Percentiles rank a stretch among this genome's conserved stretches.
Evolutionary conservation across 2,113 vertebrate genomes (phyloP).

Genomic region (Scomber scombrus): DNA sequence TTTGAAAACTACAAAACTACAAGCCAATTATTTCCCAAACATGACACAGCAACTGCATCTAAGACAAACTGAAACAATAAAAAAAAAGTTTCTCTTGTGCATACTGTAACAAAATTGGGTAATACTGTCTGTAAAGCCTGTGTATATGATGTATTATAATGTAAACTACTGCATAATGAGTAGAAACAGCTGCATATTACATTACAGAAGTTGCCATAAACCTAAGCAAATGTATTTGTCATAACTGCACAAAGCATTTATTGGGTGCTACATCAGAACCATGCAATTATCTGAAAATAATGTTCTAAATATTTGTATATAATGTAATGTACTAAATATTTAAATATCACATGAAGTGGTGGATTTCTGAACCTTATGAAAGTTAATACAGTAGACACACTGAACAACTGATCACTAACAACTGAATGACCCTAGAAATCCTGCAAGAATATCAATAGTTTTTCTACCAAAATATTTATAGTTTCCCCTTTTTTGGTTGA

Average conservation of each 20-base stretch:
- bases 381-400: no score
- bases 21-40: conserved; percentile 36
- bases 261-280: no score
- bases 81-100: conserved; percentile 7
- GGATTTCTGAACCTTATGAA: no score
- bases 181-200: conserved; percentile 9
- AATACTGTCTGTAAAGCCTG: conserved; percentile 2
- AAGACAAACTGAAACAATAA: conserved; percentile 35
- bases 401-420: no score
- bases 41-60: conserved; percentile 18
- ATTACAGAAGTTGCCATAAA: not conserved
- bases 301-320: not conserved
- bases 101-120: conserved; percentile 12
- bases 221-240: no score
- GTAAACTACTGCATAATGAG: not conserved
- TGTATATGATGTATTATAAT: conserved; percentile 17
- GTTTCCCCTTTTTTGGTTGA: no score
- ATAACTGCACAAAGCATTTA: no score
- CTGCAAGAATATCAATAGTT: no score
- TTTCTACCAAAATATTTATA: no score
- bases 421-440: no score
- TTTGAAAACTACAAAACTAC: conserved; percentile 18
- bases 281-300: not conserved
- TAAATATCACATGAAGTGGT: no score
- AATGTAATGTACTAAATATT: no score